These are phyloP conservation scores for Gorsachius goisagi DNA, from an alignment of 2,113 vertebrate genomes.

Conservation along the genomic window DNA sequence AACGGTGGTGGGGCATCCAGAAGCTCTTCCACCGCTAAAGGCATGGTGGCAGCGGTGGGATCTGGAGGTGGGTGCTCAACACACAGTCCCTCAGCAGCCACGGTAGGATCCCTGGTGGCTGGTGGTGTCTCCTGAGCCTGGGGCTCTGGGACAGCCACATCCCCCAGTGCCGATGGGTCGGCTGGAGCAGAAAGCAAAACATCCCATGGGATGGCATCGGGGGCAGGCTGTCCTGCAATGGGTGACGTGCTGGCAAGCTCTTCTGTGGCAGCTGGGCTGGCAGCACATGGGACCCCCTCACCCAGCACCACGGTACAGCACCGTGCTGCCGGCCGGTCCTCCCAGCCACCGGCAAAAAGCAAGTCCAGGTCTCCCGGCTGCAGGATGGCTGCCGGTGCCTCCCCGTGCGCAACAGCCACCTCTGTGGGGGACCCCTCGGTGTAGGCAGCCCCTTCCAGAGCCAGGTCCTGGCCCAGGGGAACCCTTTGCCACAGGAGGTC, in stretches of 20 bases:
- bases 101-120: accelerated
- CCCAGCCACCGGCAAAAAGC: not conserved
- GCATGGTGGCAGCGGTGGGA: not conserved
- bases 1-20: slow-evolving; percentile 42
- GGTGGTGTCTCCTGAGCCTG: not conserved
- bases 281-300: not conserved
- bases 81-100: not conserved
- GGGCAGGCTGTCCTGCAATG: not conserved
- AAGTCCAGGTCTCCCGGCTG: slow-evolving; percentile 33
- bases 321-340: not conserved
- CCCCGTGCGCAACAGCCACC: not conserved
- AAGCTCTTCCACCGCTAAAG: slow-evolving; percentile 35
- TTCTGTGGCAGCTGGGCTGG: not conserved
- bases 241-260: not conserved
- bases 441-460: not conserved
- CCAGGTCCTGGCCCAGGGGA: not conserved
- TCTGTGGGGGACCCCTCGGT: not conserved
- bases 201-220: not conserved
- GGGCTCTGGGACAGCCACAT: not conserved
- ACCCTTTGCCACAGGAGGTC: not conserved
- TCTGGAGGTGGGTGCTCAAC: not conserved
- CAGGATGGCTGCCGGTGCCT: not conserved
- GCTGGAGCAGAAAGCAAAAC: not conserved
- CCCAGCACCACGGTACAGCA: accelerated
- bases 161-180: not conserved